A percentile compares a stretch with the other conserved stretches of the same genome.
phyloP scores from a whole-genome alignment of 2,797 vertebrate species.

The Eleutherodactylus coqui region DNA sequence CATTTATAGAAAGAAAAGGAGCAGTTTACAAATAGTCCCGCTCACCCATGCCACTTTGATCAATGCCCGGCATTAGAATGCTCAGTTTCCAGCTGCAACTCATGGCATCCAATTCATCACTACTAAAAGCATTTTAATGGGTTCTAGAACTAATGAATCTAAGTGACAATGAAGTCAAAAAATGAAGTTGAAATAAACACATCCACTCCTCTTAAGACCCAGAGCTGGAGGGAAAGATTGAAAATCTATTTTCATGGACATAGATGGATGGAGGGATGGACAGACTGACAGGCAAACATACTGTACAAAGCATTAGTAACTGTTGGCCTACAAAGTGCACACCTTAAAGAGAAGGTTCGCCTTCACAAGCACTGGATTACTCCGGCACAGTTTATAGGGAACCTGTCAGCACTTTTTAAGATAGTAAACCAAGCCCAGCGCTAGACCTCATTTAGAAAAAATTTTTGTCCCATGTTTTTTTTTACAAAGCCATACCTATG shows the following conservation, averaged over 20 bases:
- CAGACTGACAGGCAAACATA: background rate
- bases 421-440: too few relatives aligned
- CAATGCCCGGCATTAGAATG: slow-evolving; percentile 55
- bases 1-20: background rate
- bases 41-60: slow-evolving; percentile 52
- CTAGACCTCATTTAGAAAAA: too few relatives aligned
- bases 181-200: slow-evolving; percentile 48
- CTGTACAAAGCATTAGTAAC: background rate
- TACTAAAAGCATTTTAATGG: slow-evolving; percentile 60
- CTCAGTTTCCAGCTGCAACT: slow-evolving; percentile 45
- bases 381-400: background rate
- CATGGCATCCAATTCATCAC: slow-evolving; percentile 54
- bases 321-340: background rate
- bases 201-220: background rate
- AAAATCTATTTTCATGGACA: background rate
- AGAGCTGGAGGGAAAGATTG: background rate
- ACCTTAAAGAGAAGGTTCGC: background rate
- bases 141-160: slow-evolving; percentile 56
- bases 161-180: slow-evolving; percentile 52
- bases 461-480: too few relatives aligned
- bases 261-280: background rate
- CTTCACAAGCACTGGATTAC: background rate
- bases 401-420: too few relatives aligned
- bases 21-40: slow-evolving; percentile 33
- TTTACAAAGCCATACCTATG: too few relatives aligned